phyloP scores from a whole-genome alignment of 1,140 invertebrate species.

The Drosophila carrolli region DNA sequence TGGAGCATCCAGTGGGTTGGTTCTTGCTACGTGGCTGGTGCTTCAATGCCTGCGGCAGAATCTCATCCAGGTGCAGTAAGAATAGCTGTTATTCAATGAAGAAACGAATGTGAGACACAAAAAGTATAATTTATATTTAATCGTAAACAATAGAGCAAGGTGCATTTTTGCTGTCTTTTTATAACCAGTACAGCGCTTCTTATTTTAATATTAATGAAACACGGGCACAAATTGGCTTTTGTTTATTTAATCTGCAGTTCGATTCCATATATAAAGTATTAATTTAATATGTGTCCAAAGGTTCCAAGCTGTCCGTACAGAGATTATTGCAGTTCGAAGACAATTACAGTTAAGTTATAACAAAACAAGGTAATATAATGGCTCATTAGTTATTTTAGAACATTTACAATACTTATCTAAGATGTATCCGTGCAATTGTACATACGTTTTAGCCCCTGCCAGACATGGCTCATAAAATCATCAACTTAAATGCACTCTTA shows the following conservation, averaged over 20 bases:
- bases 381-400: not conserved
- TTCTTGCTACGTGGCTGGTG: conserved; percentile 84
- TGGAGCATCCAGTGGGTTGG: conserved; percentile 91
- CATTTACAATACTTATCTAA: too few relatives aligned
- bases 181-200: not conserved
- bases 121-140: too few relatives aligned
- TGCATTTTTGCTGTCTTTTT: too few relatives aligned
- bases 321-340: too few relatives aligned
- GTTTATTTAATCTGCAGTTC: too few relatives aligned
- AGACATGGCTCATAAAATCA: conserved; percentile 5
- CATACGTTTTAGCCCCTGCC: not conserved
- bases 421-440: not conserved
- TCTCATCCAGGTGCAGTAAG: conserved; percentile 92
- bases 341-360: not conserved
- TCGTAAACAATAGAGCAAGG: too few relatives aligned
- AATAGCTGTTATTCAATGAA: conserved; percentile 88
- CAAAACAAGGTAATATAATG: not conserved
- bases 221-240: too few relatives aligned
- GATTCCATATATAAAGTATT: too few relatives aligned
- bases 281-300: too few relatives aligned
- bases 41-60: conserved; percentile 87
- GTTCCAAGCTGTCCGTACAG: too few relatives aligned
- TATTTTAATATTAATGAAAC: too few relatives aligned
- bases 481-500: conserved; percentile 12
- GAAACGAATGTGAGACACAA: too few relatives aligned